phyloP scores from a whole-genome alignment of 2,797 vertebrate genomes.

The Pseudochaenichthys georgianus region DNA sequence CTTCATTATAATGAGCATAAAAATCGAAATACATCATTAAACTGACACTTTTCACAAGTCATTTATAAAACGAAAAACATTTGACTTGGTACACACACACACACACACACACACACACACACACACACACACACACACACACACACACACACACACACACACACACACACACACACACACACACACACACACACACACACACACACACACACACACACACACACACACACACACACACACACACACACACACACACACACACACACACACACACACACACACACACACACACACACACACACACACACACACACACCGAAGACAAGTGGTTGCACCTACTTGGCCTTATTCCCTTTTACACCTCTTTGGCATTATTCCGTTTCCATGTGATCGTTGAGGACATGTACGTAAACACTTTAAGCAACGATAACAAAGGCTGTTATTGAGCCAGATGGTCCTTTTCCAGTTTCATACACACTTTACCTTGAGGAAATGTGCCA shows the following conservation, averaged over 20 bases:
- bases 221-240: too few relatives aligned
- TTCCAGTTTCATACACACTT: slow-evolving; percentile 44
- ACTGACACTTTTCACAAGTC: neutral
- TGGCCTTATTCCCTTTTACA: slow-evolving; percentile 43
- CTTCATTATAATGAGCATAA: slow-evolving; percentile 9
- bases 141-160: too few relatives aligned
- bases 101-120: too few relatives aligned
- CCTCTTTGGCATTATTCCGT: slow-evolving; percentile 52
- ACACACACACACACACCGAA: slow-evolving; percentile 7
- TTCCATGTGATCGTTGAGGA: slow-evolving; percentile 55
- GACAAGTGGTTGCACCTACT: slow-evolving; percentile 43
- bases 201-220: too few relatives aligned
- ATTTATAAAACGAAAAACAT: neutral
- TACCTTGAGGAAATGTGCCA: slow-evolving; percentile 22
- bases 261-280: too few relatives aligned
- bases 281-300: too few relatives aligned
- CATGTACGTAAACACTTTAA: slow-evolving; percentile 16
- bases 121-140: too few relatives aligned
- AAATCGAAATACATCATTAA: neutral
- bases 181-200: too few relatives aligned
- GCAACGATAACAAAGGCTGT: slow-evolving; percentile 44
- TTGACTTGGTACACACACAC: too few relatives aligned
- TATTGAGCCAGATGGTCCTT: slow-evolving; percentile 55
- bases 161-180: too few relatives aligned
- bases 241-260: too few relatives aligned